These are phyloP conservation scores for Naja naja DNA, from an alignment of 2,113 vertebrate species.

Conservation along the genomic window DNA sequence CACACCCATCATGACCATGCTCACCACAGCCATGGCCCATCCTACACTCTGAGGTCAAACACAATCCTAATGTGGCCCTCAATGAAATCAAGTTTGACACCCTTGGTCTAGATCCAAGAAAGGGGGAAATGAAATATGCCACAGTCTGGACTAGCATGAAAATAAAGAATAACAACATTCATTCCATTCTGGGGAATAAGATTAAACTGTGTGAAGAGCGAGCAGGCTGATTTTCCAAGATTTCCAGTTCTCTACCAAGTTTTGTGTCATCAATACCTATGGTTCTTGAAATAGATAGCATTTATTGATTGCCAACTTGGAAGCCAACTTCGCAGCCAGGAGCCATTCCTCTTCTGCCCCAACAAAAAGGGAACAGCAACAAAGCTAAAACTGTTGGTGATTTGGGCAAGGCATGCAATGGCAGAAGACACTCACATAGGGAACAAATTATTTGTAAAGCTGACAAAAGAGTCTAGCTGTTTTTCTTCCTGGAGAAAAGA, in stretches of 20 bases:
- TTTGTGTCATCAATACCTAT: neutral
- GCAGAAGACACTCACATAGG: neutral
- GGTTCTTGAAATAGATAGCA: neutral
- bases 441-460: accelerated
- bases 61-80: too few species aligned
- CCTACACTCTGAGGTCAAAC: too few species aligned
- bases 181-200: neutral
- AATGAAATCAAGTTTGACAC: too few species aligned
- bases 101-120: neutral
- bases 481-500: neutral
- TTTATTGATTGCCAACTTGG: neutral
- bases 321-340: neutral
- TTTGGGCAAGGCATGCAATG: neutral
- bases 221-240: neutral
- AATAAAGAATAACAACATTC: neutral
- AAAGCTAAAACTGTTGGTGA: neutral
- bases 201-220: neutral
- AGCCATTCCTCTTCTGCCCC: neutral
- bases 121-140: neutral
- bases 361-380: neutral
- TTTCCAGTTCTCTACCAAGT: neutral
- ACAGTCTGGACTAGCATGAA: neutral
- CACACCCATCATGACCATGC: too few species aligned
- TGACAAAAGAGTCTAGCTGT: neutral
- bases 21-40: too few species aligned